These are phyloP conservation scores for Tanypteryx hageni DNA, from an alignment of 2,888 invertebrate species.

Conservation along the genomic window DNA sequence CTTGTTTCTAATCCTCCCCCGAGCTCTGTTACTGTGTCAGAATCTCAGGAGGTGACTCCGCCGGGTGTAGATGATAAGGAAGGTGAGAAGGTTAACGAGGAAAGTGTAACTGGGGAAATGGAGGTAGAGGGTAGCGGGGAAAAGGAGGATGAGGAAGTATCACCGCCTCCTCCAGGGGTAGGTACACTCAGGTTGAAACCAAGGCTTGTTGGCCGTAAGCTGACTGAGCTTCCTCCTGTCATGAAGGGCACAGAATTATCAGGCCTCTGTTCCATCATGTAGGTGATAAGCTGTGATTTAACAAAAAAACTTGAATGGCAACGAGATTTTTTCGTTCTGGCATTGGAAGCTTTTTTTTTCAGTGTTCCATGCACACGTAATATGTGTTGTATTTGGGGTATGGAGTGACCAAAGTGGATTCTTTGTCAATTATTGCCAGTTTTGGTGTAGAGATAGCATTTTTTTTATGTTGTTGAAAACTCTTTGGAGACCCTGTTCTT, in stretches of 20 bases:
- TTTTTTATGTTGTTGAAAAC: background rate
- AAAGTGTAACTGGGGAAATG: slow-evolving; percentile 46
- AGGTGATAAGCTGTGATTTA: slow-evolving; percentile 71
- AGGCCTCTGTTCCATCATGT: slow-evolving; percentile 92
- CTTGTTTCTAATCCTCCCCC: slow-evolving; percentile 44
- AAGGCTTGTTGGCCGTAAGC: slow-evolving; percentile 80
- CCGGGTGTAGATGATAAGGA: slow-evolving; percentile 64
- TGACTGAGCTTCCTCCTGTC: slow-evolving; percentile 85
- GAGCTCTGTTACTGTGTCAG: slow-evolving; percentile 1
- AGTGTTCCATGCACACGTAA: slow-evolving; percentile 37
- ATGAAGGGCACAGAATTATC: slow-evolving; percentile 88
- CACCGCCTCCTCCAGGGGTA: slow-evolving; percentile 78
- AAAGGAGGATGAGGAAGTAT: slow-evolving; percentile 67
- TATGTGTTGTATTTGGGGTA: slow-evolving; percentile 3
- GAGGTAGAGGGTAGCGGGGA: slow-evolving; percentile 45
- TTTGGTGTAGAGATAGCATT: background rate
- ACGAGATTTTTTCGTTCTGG: background rate
- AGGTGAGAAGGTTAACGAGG: slow-evolving; percentile 61
- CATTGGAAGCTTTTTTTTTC: background rate
- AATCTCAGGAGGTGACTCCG: slow-evolving; percentile 67
- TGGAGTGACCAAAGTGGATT: background rate
- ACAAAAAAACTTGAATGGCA: slow-evolving; percentile 24
- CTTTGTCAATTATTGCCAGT: background rate
- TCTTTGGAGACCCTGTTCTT: background rate
- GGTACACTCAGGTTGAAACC: slow-evolving; percentile 79